Base-by-base conservation (phyloP, 1,140 invertebrate genomes). In the Drosophila murphyi region DNA sequence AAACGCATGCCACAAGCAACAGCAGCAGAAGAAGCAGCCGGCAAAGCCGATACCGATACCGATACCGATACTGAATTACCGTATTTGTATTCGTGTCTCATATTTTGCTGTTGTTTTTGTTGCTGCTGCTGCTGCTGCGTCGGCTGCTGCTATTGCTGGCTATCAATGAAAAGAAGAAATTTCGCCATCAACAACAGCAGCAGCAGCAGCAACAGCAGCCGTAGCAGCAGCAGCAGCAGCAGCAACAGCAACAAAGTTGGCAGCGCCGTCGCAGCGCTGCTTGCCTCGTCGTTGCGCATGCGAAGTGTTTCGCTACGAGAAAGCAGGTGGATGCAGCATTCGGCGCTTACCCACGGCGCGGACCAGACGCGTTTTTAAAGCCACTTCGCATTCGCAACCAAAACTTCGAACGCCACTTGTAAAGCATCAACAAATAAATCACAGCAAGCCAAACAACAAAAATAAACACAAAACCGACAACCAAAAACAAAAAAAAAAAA, bases 321-420 rank as follows among this genome's bases (percentile, higher is more conserved):
- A 92, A 92, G 91, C 92, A 92, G 92, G 92, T 92, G 92, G 86
- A 91, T 92, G 90, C 80, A 88, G 76, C 92, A 92, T 92, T 92
- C 91, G 86, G 86, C 80, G 85, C 80, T 92, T 86, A 92, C 76
- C 88, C 92, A 92, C 89, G 90, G 90, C 88, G 81, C 91, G 79
- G 80, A 88, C 51, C 77, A 92, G 91, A 92, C 92, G 91, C 90
- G 91, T 86, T 82, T 83, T 83, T 78, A 41, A 41, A 52, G 57
- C 62, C 59, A 78, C 71, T 37, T 61, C 70, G 72, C 56, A 72
- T 72, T 69, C 60, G 50, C 34, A 63, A 64, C 8, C 54, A 55
- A 41, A 48, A 20, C 20, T 20, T 28, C 60, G 57, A 28, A 52
- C 20, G 20, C 20, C 20, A 20, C 20, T 20, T 20, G 20, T 20